Evolutionary conservation across 2,113 vertebrate species (phyloP).

Genomic region (Xyrauchen texanus): DNA sequence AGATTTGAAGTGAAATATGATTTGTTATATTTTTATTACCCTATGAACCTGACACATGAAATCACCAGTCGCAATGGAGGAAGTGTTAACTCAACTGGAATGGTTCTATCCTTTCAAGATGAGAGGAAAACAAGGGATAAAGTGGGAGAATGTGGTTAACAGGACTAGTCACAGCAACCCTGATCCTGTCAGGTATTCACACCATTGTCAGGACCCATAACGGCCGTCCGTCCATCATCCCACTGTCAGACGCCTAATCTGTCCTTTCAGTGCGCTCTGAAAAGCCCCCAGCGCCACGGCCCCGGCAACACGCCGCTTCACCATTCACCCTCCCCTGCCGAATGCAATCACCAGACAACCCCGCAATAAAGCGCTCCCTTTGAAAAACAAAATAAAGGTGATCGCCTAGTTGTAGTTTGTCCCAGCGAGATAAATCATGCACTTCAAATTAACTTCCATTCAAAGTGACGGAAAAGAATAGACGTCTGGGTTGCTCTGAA

Average conservation of each 20-base stretch:
- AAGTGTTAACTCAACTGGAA: too few relatives aligned
- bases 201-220: slow-evolving; percentile 84
- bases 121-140: too few relatives aligned
- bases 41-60: too few relatives aligned
- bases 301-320: slow-evolving; percentile 74
- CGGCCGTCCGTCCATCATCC: slow-evolving; percentile 65
- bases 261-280: slow-evolving; percentile 73
- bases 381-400: slow-evolving; percentile 74
- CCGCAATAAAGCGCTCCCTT: slow-evolving; percentile 73
- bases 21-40: too few relatives aligned
- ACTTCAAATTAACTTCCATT: slow-evolving; percentile 91
- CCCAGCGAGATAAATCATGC: slow-evolving; percentile 86
- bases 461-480: slow-evolving; percentile 78
- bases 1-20: too few relatives aligned
- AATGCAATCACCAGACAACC: slow-evolving; percentile 92
- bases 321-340: slow-evolving; percentile 85
- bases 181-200: slow-evolving; percentile 84
- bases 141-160: too few relatives aligned
- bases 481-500: slow-evolving; percentile 71
- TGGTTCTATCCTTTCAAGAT: too few relatives aligned
- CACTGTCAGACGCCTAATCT: slow-evolving; percentile 83
- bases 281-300: slow-evolving; percentile 77
- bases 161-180: slow-evolving; percentile 58
- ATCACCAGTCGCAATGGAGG: too few relatives aligned
- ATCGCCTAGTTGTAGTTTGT: slow-evolving; percentile 76